A percentile compares a stretch with the other conserved stretches of the same genome.
phyloP scores from a whole-genome alignment of 2,113 vertebrate genomes.

The Poeciliopsis prolifica region DNA sequence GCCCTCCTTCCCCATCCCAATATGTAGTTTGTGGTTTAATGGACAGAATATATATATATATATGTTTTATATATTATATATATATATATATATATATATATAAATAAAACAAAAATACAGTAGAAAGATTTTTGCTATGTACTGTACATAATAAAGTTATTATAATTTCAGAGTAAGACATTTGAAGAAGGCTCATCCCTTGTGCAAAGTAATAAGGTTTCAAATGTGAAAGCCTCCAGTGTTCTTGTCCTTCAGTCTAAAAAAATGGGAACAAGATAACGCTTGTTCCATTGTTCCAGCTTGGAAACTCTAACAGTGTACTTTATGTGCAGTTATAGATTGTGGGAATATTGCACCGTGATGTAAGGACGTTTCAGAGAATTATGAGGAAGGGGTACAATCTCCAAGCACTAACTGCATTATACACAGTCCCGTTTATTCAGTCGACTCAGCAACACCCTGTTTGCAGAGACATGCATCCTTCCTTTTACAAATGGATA shows the following conservation, averaged over 20 bases:
- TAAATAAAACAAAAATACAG: too few species aligned
- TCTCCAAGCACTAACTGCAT: slow-evolving; percentile 37
- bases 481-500: slow-evolving; percentile 66
- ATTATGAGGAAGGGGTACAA: slow-evolving; percentile 10
- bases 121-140: not conserved
- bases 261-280: slow-evolving; percentile 37
- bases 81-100: too few species aligned
- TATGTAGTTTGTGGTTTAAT: too few species aligned
- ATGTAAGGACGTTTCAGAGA: slow-evolving; percentile 6
- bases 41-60: too few species aligned
- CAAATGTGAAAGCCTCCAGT: not conserved
- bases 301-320: not conserved
- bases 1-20: too few species aligned
- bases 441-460: slow-evolving; percentile 63
- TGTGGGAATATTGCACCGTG: slow-evolving; percentile 7
- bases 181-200: not conserved
- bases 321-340: slow-evolving; percentile 4
- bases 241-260: slow-evolving; percentile 10
- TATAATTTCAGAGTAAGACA: not conserved
- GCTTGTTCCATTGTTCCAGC: slow-evolving; percentile 27
- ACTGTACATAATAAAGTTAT: not conserved
- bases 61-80: too few species aligned
- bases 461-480: slow-evolving; percentile 68
- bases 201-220: not conserved
- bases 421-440: slow-evolving; percentile 33